These are phyloP conservation scores for Apodemia mormo DNA, from an alignment of 2,888 invertebrate genomes.

Conservation along the genomic window DNA sequence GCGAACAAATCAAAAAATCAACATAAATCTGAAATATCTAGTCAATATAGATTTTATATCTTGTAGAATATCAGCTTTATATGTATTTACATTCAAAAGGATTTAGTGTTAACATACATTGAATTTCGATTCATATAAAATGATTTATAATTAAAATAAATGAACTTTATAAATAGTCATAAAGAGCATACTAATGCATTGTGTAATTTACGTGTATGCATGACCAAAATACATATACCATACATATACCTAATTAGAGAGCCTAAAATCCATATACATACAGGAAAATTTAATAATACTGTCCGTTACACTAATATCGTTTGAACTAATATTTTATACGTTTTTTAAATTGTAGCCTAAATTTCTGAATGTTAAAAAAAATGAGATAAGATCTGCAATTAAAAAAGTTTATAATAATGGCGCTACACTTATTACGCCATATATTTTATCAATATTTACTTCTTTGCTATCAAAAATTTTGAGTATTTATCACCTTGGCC, in stretches of 20 bases:
- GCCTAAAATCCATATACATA: constrained; percentile 19
- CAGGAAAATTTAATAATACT: constrained; percentile 5
- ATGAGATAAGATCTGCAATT: too few species aligned
- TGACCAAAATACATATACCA: constrained; percentile 24
- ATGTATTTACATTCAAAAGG: constrained; percentile 47
- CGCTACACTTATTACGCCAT: too few species aligned
- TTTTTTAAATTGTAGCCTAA: too few species aligned
- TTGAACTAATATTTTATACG: too few species aligned
- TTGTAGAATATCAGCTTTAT: constrained; percentile 51
- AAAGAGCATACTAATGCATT: constrained; percentile 24
- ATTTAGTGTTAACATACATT: constrained; percentile 18
- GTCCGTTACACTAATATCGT: neutral
- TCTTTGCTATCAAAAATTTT: too few species aligned
- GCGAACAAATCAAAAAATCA: constrained; percentile 29
- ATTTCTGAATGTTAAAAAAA: too few species aligned
- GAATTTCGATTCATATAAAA: constrained; percentile 17
- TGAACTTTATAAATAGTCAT: constrained; percentile 20
- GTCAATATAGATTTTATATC: constrained; percentile 29
- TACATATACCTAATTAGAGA: constrained; percentile 18
- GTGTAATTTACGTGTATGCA: constrained; percentile 23
- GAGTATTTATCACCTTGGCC: too few species aligned
- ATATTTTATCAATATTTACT: too few species aligned
- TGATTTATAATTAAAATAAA: constrained; percentile 10
- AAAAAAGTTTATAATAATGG: too few species aligned
- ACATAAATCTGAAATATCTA: constrained; percentile 29